Percentiles rank a stretch among this genome's conserved stretches.
phyloP scores from a whole-genome alignment of 2,888 invertebrate species.

The Epistrophella euchroma region DNA sequence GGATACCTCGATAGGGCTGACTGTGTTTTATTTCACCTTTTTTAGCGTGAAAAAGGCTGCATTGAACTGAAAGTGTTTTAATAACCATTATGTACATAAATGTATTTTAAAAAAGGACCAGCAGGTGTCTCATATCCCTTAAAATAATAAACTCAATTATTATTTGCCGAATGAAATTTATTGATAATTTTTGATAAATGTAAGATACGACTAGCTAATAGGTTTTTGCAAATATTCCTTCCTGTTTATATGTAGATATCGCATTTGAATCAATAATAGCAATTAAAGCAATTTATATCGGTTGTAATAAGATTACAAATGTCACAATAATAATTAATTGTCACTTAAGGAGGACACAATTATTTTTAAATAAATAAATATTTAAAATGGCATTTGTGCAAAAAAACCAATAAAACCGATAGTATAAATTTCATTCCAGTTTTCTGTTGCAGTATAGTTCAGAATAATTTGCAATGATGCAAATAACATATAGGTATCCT shows the following conservation, averaged over 20 bases:
- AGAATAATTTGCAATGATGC: background rate
- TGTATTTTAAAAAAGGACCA: too few relatives aligned
- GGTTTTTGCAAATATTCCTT: background rate
- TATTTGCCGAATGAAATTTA: too few relatives aligned
- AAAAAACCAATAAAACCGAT: background rate
- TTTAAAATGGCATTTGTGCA: conserved; percentile 1
- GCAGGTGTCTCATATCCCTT: too few relatives aligned
- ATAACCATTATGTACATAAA: too few relatives aligned
- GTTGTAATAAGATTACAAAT: conserved; percentile 1
- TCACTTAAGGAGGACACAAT: conserved; percentile 1
- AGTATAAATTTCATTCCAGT: background rate
- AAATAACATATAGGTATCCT: conserved; percentile 3
- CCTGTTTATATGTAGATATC: background rate
- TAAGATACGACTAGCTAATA: background rate
- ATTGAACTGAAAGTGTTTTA: too few relatives aligned
- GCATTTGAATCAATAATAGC: conserved; percentile 19
- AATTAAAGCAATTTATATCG: conserved; percentile 5
- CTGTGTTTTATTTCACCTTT: too few relatives aligned
- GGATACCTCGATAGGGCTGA: too few relatives aligned
- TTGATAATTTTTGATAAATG: too few relatives aligned
- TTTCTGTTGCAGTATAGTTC: background rate
- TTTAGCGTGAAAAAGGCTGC: too few relatives aligned
- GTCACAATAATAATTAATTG: conserved; percentile 25
- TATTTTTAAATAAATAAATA: conserved; percentile 5
- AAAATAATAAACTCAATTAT: too few relatives aligned